phyloP scores from a whole-genome alignment of 2,888 invertebrate species.

The Macrostomum cliftonense region DNA sequence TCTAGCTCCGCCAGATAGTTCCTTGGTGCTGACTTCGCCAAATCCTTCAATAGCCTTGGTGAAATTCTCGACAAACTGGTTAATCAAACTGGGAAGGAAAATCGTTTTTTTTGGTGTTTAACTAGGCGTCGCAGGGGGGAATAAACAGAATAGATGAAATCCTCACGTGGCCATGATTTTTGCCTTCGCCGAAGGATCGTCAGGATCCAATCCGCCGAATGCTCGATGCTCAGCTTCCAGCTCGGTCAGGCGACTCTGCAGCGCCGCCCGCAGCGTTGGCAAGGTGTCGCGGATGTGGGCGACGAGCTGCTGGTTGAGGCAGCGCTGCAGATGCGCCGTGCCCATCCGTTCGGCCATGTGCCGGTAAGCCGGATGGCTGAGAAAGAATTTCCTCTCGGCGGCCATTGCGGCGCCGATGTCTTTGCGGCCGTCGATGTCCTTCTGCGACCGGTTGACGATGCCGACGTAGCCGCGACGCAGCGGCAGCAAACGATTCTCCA shows the following conservation, averaged over 20 bases:
- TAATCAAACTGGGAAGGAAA: no score
- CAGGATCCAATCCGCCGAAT: constrained; percentile 78
- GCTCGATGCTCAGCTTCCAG: constrained; percentile 13
- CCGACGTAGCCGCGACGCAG: constrained; percentile 73
- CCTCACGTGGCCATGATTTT: constrained; percentile 96
- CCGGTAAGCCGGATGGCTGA: constrained; percentile 58
- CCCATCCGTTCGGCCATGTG: constrained; percentile 93
- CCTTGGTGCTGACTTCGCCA: constrained; percentile 87
- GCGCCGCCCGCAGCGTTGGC: constrained; percentile 76
- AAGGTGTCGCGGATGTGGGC: constrained; percentile 96
- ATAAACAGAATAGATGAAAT: no score
- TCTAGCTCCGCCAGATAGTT: constrained; percentile 92
- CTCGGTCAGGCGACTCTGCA: constrained; percentile 61
- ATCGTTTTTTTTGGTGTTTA: no score
- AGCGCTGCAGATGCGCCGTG: constrained; percentile 84
- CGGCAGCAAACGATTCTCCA: constrained; percentile 86
- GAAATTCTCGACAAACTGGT: constrained; percentile 50
- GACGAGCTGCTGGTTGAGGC: constrained; percentile 89
- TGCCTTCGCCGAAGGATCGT: constrained; percentile 93
- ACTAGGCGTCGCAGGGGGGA: no score
- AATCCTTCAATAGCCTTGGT: constrained; percentile 95
- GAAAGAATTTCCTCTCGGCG: constrained; percentile 91
- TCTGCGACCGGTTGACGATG: constrained; percentile 94
- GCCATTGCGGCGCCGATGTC: constrained; percentile 83
- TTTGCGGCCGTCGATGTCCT: constrained; percentile 91